Evolutionary conservation across 2,113 vertebrate species (phyloP), one percentile per base, ranked within the genome.

Genomic region (Daphoenositta chrysoptera): DNA sequence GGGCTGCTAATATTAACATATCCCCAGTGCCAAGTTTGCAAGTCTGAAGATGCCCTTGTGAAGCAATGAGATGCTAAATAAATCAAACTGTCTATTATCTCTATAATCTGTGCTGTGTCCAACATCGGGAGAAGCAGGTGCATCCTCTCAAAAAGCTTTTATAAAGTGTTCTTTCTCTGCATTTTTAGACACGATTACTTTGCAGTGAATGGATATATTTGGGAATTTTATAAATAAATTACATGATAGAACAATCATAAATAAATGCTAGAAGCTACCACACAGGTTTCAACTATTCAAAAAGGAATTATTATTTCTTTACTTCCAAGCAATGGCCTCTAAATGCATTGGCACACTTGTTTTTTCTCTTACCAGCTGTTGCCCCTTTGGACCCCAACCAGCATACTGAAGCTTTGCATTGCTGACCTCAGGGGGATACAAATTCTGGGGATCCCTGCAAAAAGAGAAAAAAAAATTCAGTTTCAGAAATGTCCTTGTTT

Each of bases 391-490:
- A 35, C 99, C 99, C 99, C 99, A 99, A 93, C 99, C 99, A 8
- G 99, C 99, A 13, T 98, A 99, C 95, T 99, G 99, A 88, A 99
- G 99, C 86, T 99, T 98, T 81, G 98, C 98, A 10, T 99, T 99
- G 93, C 98, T 98, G 94, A 99, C 99, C 97, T 99, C 99, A 4
- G 99, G 99, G 68, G 99, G 99, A 89, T 99, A 99, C 95, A 99
- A 96, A 94, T 98, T 99, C 97, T 98, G 99, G 15, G 99, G 99
- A 87, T 99, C 99, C 96, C 99, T 99, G 97, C 17, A 21, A 97
- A 97, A 91, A 91, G 70, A 93, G 78, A 94, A 96, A 90, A 87
- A 83, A 89, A 47, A 50, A 78, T 94, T 95, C 75, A 94, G 45
- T 69, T 90, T 51, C 60, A 53, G 44, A 68, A 90, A 69, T 12